Evolutionary conservation across 2,113 vertebrate genomes (phyloP).

Genomic region (Tupaia tana): DNA sequence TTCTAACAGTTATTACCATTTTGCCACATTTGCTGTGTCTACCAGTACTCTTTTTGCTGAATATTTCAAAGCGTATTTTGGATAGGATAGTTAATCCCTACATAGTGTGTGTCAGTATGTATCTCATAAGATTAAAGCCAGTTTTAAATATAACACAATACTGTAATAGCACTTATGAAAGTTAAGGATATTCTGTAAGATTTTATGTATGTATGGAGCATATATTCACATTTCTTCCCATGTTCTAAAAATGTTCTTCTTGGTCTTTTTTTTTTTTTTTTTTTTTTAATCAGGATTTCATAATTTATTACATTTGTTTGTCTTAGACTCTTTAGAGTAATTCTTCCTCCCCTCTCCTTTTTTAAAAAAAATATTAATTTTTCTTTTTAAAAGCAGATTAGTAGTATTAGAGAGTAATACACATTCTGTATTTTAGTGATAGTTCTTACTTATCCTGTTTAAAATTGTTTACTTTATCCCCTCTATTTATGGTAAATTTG

Average conservation of each 20-base stretch:
- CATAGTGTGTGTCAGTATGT: neutral
- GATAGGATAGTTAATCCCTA: neutral
- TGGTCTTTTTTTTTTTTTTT: conserved; percentile 19
- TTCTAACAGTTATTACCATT: conserved; percentile 3
- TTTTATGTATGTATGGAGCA: neutral
- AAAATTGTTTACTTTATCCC: neutral
- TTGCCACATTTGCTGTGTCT: conserved; percentile 35
- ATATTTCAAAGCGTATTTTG: conserved; percentile 26
- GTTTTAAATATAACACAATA: neutral
- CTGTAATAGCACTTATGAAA: neutral
- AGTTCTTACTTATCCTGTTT: neutral
- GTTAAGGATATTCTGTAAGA: neutral
- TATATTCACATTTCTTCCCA: neutral
- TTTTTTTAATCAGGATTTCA: conserved; percentile 3
- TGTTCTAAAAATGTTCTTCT: neutral
- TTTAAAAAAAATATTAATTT: too few species aligned
- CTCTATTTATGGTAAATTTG: conserved; percentile 24
- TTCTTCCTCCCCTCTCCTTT: rapidly evolving
- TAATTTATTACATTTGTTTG: neutral
- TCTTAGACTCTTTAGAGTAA: conserved; percentile 15
- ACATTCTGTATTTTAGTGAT: conserved; percentile 33
- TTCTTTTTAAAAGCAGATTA: conserved; percentile 4
- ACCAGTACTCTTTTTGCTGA: neutral
- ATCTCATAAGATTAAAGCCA: neutral
- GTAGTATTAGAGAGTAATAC: neutral